Evolutionary conservation across 2,113 vertebrate species (phyloP).

Genomic region (Suncus etruscus): DNA sequence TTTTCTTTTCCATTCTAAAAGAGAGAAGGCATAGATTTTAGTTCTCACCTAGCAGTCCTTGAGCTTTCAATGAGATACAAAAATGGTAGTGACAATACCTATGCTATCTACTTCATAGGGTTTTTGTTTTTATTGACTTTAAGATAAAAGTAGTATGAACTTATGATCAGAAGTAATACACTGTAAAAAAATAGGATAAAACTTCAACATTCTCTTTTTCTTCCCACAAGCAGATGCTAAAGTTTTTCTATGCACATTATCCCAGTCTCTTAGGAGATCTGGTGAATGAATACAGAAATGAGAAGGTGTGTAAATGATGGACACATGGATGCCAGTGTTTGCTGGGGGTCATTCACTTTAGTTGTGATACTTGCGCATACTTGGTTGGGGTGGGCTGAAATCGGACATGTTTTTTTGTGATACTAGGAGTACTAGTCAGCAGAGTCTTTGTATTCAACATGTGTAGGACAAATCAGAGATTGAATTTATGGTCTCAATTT

Average conservation of each 20-base stretch:
- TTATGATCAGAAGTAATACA: background rate
- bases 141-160: background rate
- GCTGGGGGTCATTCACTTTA: too few species aligned
- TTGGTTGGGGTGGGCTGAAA: too few species aligned
- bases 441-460: too few species aligned
- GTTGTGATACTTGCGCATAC: too few species aligned
- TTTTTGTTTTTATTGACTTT: background rate
- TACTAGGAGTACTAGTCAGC: too few species aligned
- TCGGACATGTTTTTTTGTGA: too few species aligned
- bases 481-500: too few species aligned
- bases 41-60: background rate
- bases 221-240: background rate
- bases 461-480: too few species aligned
- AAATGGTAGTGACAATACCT: background rate
- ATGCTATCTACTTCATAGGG: background rate
- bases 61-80: background rate
- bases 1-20: too few species aligned
- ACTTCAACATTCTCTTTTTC: background rate
- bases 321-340: background rate
- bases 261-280: background rate
- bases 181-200: background rate
- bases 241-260: background rate
- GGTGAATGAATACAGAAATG: background rate
- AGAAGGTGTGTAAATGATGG: background rate
- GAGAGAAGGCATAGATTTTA: slow-evolving; percentile 21